Base-by-base conservation (phyloP, 2,797 vertebrate genomes). In the Sebastes itinus region DNA sequence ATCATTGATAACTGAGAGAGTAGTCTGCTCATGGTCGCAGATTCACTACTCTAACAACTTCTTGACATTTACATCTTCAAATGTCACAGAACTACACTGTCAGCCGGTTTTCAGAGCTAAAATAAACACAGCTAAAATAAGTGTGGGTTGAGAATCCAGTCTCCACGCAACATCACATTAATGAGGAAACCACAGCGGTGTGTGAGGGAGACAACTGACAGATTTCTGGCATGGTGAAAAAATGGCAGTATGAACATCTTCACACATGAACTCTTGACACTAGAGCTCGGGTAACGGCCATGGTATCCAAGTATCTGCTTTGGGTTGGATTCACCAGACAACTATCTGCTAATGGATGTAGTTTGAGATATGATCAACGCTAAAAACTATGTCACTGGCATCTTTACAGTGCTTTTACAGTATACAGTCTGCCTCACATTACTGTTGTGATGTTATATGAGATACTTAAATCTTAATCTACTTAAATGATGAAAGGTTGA, bases 1-100 rank as follows among this genome's bases (percentile, higher is more conserved):
- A 78, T 63, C 66, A 80, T 52, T 49, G 42, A 80, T 79, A 46
- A 69, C 16, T n/a, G 63, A 66, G 49, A 63, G 58, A 76, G 28
- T 11, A 54, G 13, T 72, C 9, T 54, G 68, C 61, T 56, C 20
- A 33, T 16, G 8, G 61, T 70, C 27, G 55, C 23, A 35, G 28
- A 72, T 35, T 80, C 18, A 25, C 70, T 16, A 49, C 3, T 3
- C 49, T n/a, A 67, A 73, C 67, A 70, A 54, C 42, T 28, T 70
- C 55, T 58, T 66, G 9, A 81, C 49, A 86, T 78, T 88, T 56
- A 20, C 20, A 49, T 67, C 49, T 77, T 79, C 18, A 82, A 84
- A 85, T 88, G 62, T 82, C 64, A 62, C 38, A 61, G 14, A 70
- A 13, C 58, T 30, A 46, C 25, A 75, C 11, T 23, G 33, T n/a